Evolutionary conservation across 92 coral and sea anemone genomes (phyloP).

Genomic region (Zoanthus sociatus): DNA sequence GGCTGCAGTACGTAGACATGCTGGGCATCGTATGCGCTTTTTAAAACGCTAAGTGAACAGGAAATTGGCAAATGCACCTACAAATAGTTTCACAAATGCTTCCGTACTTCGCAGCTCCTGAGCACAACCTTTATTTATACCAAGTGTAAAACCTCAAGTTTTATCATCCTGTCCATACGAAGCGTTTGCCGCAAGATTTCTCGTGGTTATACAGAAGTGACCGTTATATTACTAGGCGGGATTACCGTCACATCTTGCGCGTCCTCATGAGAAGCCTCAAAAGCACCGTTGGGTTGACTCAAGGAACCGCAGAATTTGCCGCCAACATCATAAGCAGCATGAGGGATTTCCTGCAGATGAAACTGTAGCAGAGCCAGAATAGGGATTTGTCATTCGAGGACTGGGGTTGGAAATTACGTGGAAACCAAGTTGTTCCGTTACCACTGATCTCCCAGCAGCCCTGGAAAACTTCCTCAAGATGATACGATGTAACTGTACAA

Average conservation of each 20-base stretch:
- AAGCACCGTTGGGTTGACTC: slow-evolving; percentile 63
- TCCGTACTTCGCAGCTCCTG: slow-evolving; percentile 68
- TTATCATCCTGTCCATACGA: neutral
- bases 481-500: too few relatives aligned
- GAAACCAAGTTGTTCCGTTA: too few relatives aligned
- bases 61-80: slow-evolving; percentile 59
- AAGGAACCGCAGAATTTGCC: slow-evolving; percentile 21
- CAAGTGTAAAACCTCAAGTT: neutral
- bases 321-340: too few relatives aligned
- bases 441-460: too few relatives aligned
- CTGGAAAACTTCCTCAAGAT: neutral
- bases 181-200: neutral
- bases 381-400: too few relatives aligned
- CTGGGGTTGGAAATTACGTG: too few relatives aligned
- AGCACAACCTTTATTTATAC: slow-evolving; percentile 42
- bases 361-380: too few relatives aligned
- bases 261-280: slow-evolving; percentile 63
- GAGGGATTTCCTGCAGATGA: too few relatives aligned
- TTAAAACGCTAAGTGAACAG: slow-evolving; percentile 63
- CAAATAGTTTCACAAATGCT: slow-evolving; percentile 46
- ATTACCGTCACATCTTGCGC: slow-evolving; percentile 56
- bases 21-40: slow-evolving; percentile 57
- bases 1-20: slow-evolving; percentile 62
- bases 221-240: slow-evolving; percentile 58
- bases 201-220: slow-evolving; percentile 8